Base-by-base conservation (phyloP, 2,888 invertebrate genomes). In the Eutolmus rufibarbis region DNA sequence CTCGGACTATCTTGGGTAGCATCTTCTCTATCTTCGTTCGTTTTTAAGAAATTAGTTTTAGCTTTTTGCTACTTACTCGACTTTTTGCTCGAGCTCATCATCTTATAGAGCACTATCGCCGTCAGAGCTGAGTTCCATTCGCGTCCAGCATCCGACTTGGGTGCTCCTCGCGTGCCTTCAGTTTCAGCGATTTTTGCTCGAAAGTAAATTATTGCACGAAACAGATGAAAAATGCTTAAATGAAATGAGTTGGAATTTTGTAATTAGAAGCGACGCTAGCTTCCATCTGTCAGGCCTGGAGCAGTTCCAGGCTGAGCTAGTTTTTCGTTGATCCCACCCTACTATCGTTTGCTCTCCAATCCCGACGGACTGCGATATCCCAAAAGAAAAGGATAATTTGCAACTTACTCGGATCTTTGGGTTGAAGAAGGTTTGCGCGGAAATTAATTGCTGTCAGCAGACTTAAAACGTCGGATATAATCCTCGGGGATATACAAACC, bases 191-290 rank as follows among this genome's bases (percentile, higher is more conserved):
- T 74, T 86, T 86, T 74, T 86, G 74, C 79, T 74, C 43, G 37
- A 74, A 86, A 86, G 28, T 86, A 74, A 86, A 86, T 86, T 66
- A 86, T 74, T 86, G 74, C 86, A 86, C 74, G 74, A 86, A 86
- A 74, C 74, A 43, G 74, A 43, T 86, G 86, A 74, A 86, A 86
- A 86, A 86, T 74, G 23, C 40, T 86, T 74, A 86, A n/a, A 74
- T 46, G 74, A 86, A 74, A 46, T n/a, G 40, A 74, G 46, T 16
- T 37, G 86, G 74, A 86, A 74, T 86, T 74, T 86, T 74, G 86
- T 86, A 86, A 86, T 86, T 86, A 86, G 43, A 86, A 74, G 37
- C 43, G 43, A 74, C 37, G 34, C 74, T 51, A 51, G 51, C 51
- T 66, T 28, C 66, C 66, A 66, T 66, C 66, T 66, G 66, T 40